Evolutionary conservation across 2,888 invertebrate species (phyloP), one percentile per base, ranked within the genome.

Genomic region (Caprella mutica): DNA sequence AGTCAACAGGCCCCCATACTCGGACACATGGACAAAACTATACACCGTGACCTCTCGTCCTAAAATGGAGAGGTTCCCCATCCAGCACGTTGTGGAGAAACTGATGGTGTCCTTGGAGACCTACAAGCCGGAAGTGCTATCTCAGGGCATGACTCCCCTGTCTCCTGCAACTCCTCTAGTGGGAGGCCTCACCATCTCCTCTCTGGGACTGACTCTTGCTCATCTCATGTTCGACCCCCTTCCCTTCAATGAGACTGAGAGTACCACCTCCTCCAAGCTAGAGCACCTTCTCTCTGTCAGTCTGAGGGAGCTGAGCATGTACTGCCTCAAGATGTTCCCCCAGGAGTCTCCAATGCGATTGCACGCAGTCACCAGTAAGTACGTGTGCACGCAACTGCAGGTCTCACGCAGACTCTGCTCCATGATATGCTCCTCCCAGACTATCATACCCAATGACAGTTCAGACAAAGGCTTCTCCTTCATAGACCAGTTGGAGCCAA

Each of bases 261-360:
- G 83, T 39, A 88, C 88, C 70, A 88, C 89, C 3, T 88, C 88
- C 14, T 86, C 86, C 68, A 86, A 86, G 68, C 87, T 89, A 72
- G 89, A 89, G 69, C 88, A 88, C 70, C 82, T 89, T 39, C 85
- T 88, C 40, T 87, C 88, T 8, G 88, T 88, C 71, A 89, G 88
- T 73, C 75, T 88, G 52, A 80, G 88, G n/a, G 87, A 87, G 70
- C 75, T 89, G 61, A 86, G 85, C 71, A 84, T 88, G 73, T 86
- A 88, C 74, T 75, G 88, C 65, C 77, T 88, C 68, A 85, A 84
- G 69, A 78, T 81, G 67, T 80, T 77, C 44, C 74, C 61, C 12
- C 56, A 58, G 30, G 66, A 63, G 48, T 59, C 61, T 21, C 80
- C 82, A 1, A 77, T 81, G 67, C 81, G 83, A 67, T 86, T 87